phyloP scores from a whole-genome alignment of 2,797 vertebrate species.

The Sebastes cheni region DNA sequence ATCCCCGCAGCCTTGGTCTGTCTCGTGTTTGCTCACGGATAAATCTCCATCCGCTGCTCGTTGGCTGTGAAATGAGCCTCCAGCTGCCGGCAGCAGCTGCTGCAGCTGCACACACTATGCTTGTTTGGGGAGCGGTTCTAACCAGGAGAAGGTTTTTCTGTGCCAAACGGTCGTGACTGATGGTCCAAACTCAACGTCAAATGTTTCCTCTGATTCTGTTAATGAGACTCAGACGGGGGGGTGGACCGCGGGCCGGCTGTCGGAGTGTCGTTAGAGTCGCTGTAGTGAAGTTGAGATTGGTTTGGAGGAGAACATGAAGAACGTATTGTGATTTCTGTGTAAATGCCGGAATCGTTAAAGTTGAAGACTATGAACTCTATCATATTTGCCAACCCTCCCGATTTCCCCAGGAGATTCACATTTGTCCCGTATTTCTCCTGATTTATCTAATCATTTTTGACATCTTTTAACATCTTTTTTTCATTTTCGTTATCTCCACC shows the following conservation, averaged over 20 bases:
- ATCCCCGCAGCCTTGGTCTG: slow-evolving; percentile 51
- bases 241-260: not conserved
- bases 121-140: slow-evolving; percentile 52
- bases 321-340: too few relatives aligned
- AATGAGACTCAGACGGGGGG: not conserved
- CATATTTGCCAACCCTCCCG: too few relatives aligned
- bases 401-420: too few relatives aligned
- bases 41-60: slow-evolving; percentile 90
- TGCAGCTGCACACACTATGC: slow-evolving; percentile 15
- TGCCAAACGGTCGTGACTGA: slow-evolving; percentile 75
- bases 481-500: too few relatives aligned
- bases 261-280: too few relatives aligned
- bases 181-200: not conserved
- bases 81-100: slow-evolving; percentile 82
- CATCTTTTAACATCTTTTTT: too few relatives aligned
- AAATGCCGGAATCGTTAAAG: too few relatives aligned
- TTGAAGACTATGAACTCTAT: too few relatives aligned
- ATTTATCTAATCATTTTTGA: too few relatives aligned
- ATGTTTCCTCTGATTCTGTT: not conserved
- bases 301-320: too few relatives aligned
- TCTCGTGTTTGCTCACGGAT: slow-evolving; percentile 83
- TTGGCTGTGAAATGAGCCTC: slow-evolving; percentile 90
- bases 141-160: slow-evolving; percentile 79
- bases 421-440: too few relatives aligned
- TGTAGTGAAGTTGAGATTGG: too few relatives aligned